Conservation (phyloP, 2,113 vertebrate genomes). For the Psammodynastes pulverulentus region DNA sequence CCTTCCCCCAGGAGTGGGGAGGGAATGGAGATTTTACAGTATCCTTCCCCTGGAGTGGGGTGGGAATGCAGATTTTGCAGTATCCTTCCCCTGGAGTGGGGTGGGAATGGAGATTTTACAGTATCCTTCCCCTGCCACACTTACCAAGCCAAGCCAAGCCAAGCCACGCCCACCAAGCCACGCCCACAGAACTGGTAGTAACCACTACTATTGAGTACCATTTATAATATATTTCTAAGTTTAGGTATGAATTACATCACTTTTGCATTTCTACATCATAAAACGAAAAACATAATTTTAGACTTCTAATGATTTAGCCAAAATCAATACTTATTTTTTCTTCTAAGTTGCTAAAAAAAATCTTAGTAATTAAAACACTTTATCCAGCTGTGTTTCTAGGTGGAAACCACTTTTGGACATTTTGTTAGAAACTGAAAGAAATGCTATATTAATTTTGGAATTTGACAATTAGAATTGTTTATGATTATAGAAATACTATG, state of each 20-base stretch:
- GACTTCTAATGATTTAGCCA: not conserved
- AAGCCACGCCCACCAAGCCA: too few species aligned
- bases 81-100: too few species aligned
- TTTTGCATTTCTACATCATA: not conserved
- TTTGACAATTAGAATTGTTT: not conserved
- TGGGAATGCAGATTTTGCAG: too few species aligned
- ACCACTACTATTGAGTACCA: too few species aligned
- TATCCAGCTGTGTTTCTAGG: not conserved
- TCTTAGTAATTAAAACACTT: not conserved
- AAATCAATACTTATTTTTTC: not conserved
- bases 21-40: too few species aligned
- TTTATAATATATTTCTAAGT: not conserved
- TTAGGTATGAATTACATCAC: not conserved
- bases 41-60: too few species aligned
- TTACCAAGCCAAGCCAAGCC: too few species aligned
- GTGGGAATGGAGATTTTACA: too few species aligned
- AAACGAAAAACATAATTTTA: not conserved
- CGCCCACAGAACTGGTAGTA: too few species aligned
- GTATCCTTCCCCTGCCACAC: too few species aligned
- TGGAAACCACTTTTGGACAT: not conserved
- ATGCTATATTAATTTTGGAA: not conserved
- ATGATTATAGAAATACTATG: not conserved
- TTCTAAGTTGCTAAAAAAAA: not conserved
- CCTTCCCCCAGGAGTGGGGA: too few species aligned
- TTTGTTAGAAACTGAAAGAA: not conserved